Evolutionary conservation across 2,113 vertebrate genomes (phyloP), one percentile per base, ranked within the genome.

Genomic region (Oryzias melastigma): DNA sequence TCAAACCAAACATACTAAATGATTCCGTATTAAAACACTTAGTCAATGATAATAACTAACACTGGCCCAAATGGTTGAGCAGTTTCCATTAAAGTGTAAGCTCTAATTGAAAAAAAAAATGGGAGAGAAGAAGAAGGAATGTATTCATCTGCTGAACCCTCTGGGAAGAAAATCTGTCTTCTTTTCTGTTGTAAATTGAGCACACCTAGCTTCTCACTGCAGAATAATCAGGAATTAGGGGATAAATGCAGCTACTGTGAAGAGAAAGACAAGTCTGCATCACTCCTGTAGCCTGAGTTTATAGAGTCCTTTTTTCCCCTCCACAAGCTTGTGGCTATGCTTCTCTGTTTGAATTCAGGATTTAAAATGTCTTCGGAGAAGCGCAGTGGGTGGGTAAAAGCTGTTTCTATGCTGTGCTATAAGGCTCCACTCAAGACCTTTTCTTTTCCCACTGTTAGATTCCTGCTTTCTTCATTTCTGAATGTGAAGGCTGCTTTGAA

Each of bases 181-280:
- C 82, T 80, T 77, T 83, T 76, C 80, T 73, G 74, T 84, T 90
- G 85, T 86, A 86, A 90, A 86, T 82, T 82, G 77, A 89, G 73
- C 80, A 82, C 81, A 91, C 85, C 85, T 90, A 87, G 68, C 75
- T 81, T 79, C 84, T 90, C 78, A 73, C 80, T 82, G 82, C 80
- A 50, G 78, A 83, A 90, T 90, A 90, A 91, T 89, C 81, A 79
- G 75, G 85, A 89, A 87, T 88, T 89, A 88, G 68, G 64, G 81
- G 83, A 87, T 91, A 67, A 89, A 90, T 84, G 78, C 77, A 82
- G 77, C 58, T 65, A 75, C 80, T 89, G 84, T 88, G 77, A 87
- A 82, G 75, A 86, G 67, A 80, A 80, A 87, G 83, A 81, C 46
- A 46, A 61, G 62, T 52, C 59, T 73, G 57, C 68, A 65, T 84